Evolutionary conservation across 2,888 invertebrate genomes (phyloP), one percentile per base, ranked within the genome.

Genomic region (Orgyia antiqua): DNA sequence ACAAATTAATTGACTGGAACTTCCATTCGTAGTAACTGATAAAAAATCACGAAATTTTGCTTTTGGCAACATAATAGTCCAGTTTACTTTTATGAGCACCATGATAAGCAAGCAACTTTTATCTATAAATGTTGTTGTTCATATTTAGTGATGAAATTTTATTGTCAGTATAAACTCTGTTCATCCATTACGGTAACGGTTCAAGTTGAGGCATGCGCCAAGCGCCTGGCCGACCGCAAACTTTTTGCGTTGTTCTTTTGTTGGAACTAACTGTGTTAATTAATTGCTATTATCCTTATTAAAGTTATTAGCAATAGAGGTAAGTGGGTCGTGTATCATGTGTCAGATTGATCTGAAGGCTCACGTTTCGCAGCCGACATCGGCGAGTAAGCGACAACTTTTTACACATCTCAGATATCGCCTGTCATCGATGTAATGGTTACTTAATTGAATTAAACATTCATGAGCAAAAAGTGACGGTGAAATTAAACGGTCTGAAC

Each of bases 201-300:
- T 43, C 21, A 30, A 31, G 24, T 23, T 25, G 23, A 28, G 13
- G 51, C 42, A 59, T 60, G 56, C 55, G 45, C 46, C n/a, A n/a
- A n/a, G n/a, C n/a, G n/a, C n/a, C n/a, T n/a, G n/a, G 52, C 49
- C 40, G 39, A 47, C 41, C 39, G 46, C 40, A 45, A 49, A 51
- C 57, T 60, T 64, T 64, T 58, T 57, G 41, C 47, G 39, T 41
- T 35, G 41, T 37, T 62, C 67, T 64, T 65, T 73, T 72, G 51
- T 59, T 39, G 36, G 45, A 52, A 56, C 65, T 47, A 75, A 75
- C 71, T 71, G 70, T 77, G 68, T 69, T 70, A 73, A 72, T 79
- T 78, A 75, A 75, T 76, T 67, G 70, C 65, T 65, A 66, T 60
- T 68, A 66, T 69, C 68, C 70, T 74, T 71, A 78, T 74, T 72